A percentile compares a stretch with the other conserved stretches of the same genome.
Evolutionary conservation across 2,113 vertebrate genomes (phyloP).

Genomic region (Rhinogobius similis): DNA sequence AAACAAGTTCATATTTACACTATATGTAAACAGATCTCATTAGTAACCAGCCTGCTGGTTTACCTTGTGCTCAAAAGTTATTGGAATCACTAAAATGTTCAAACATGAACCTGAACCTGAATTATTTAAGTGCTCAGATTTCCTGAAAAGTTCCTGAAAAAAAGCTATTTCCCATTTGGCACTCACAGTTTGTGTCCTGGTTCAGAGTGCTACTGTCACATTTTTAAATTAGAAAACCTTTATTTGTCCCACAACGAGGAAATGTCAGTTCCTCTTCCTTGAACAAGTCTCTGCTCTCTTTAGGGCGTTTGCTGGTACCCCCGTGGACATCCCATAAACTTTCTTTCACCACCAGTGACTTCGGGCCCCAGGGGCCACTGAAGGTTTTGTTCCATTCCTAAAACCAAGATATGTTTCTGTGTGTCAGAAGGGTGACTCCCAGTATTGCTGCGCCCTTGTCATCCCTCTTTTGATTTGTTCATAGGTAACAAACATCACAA

Average conservation of each 20-base stretch:
- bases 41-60: neutral
- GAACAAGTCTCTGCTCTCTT: neutral
- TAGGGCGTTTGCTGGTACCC: neutral
- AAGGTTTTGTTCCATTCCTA: neutral
- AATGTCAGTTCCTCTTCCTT: neutral
- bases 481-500: constrained; percentile 94
- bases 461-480: constrained; percentile 89
- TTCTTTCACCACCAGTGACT: neutral
- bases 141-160: neutral
- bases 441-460: constrained; percentile 70
- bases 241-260: too few relatives aligned
- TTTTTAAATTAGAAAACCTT: too few relatives aligned
- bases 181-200: neutral
- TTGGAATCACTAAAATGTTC: constrained; percentile 15
- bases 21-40: constrained; percentile 44
- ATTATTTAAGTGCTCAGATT: neutral
- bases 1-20: constrained; percentile 10
- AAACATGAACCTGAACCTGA: neutral
- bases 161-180: neutral
- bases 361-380: neutral
- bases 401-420: neutral
- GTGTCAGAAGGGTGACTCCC: constrained; percentile 79
- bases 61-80: neutral
- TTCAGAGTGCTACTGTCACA: neutral
- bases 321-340: neutral